A percentile compares a stretch with the other conserved stretches of the same genome.
These are phyloP conservation scores for Colaptes auratus DNA, from an alignment of 2,113 vertebrate species.

Conservation along the genomic window DNA sequence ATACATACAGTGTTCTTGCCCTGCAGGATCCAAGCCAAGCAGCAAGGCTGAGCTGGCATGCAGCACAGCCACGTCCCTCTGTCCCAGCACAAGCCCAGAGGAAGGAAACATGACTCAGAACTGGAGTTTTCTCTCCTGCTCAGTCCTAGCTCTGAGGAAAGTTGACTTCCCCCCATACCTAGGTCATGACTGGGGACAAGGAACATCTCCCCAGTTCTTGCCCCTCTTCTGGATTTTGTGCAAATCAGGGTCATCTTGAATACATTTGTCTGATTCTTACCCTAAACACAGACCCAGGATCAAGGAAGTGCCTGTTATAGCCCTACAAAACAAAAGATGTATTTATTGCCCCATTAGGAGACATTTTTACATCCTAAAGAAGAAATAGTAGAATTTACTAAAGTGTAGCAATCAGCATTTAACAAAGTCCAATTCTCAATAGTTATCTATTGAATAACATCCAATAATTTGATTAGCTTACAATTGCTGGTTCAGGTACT, in stretches of 20 bases:
- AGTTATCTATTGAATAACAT: not conserved
- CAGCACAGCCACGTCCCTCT: not conserved
- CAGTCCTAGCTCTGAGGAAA: not conserved
- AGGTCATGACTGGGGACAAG: not conserved
- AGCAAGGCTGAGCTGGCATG: not conserved
- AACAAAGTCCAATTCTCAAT: not conserved
- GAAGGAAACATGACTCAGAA: not conserved
- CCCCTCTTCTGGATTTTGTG: not conserved
- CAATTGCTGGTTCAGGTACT: not conserved
- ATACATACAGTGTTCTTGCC: not conserved
- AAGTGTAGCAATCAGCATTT: not conserved
- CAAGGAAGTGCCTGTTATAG: not conserved
- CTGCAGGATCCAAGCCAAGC: not conserved
- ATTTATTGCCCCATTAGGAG: not conserved
- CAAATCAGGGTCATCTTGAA: not conserved
- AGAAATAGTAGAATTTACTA: not conserved
- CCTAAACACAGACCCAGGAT: not conserved
- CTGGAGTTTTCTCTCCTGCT: not conserved
- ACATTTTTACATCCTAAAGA: not conserved
- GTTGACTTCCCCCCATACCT: fast-evolving
- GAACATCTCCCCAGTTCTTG: not conserved
- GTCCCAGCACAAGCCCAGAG: not conserved
- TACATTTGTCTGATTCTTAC: not conserved
- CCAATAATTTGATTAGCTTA: not conserved
- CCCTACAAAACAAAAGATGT: not conserved